Evolutionary conservation across 2,888 invertebrate species (phyloP).

Genomic region (Drosophila barbarae): DNA sequence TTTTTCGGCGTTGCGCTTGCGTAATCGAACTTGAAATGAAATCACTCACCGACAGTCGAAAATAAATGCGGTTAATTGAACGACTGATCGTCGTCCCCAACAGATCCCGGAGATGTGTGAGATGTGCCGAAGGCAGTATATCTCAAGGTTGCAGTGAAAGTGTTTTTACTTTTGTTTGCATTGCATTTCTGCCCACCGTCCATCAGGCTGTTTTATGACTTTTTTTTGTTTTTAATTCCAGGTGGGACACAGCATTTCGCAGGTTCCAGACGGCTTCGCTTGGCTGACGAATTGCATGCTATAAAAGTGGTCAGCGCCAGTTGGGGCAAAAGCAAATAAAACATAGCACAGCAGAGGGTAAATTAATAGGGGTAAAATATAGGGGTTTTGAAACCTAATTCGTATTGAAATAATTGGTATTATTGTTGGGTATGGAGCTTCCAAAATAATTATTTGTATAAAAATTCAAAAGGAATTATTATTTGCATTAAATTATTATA

Average conservation of each 20-base stretch:
- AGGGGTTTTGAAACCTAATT: not conserved
- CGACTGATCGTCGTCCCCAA: slow-evolving; percentile 32
- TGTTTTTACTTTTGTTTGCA: slow-evolving; percentile 70
- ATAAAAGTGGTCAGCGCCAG: slow-evolving; percentile 50
- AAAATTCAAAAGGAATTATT: no score
- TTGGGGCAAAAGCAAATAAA: slow-evolving; percentile 37
- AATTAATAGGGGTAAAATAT: not conserved
- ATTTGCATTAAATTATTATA: not conserved
- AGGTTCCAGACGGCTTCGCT: slow-evolving; percentile 56
- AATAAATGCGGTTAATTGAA: slow-evolving; percentile 69
- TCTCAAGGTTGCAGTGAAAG: slow-evolving; percentile 75
- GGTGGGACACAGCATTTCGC: slow-evolving; percentile 55
- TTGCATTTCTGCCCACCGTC: slow-evolving; percentile 18
- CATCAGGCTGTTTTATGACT: slow-evolving; percentile 49
- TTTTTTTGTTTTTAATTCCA: slow-evolving; percentile 3
- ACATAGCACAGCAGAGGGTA: slow-evolving; percentile 10
- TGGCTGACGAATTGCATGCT: slow-evolving; percentile 70
- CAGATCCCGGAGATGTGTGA: slow-evolving; percentile 27
- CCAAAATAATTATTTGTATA: no score
- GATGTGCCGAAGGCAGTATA: slow-evolving; percentile 17
- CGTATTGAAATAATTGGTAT: no score
- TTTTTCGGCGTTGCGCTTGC: slow-evolving; percentile 46
- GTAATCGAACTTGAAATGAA: slow-evolving; percentile 60
- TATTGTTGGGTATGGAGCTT: no score
- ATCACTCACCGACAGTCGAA: slow-evolving; percentile 42